Conservation (phyloP, 2,797 vertebrate genomes). For the Paramormyrops hopkinsi region DNA sequence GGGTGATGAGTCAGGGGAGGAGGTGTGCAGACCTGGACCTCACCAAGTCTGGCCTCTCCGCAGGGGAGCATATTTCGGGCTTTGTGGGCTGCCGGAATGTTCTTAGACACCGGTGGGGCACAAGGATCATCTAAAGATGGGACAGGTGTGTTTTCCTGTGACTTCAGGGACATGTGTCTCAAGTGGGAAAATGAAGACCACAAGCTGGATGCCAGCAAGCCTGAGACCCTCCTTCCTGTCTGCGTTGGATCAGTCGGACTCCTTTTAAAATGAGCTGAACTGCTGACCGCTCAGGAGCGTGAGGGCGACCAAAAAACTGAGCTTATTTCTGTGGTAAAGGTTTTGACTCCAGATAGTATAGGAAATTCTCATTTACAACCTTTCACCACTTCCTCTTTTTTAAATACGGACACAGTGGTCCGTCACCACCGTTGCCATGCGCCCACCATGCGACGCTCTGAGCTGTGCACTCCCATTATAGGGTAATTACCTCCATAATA, state of each 20-base stretch:
- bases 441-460: neutral
- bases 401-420: neutral
- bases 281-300: neutral
- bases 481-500: neutral
- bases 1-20: constrained; percentile 30
- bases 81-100: constrained; percentile 10
- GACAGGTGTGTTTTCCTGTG: neutral
- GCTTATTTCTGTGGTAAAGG: neutral
- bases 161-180: neutral
- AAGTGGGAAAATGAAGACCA: neutral
- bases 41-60: neutral
- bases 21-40: neutral
- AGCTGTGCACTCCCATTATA: neutral
- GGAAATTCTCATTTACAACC: neutral
- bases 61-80: neutral
- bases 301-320: neutral
- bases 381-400: neutral
- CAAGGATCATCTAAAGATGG: neutral
- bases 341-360: neutral
- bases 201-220: neutral
- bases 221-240: neutral
- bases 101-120: neutral
- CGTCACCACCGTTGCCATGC: neutral
- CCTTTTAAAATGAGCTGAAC: neutral
- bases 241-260: neutral